These are phyloP conservation scores for Chrysocyon brachyurus DNA, from an alignment of 2,797 vertebrate genomes.

Conservation along the genomic window DNA sequence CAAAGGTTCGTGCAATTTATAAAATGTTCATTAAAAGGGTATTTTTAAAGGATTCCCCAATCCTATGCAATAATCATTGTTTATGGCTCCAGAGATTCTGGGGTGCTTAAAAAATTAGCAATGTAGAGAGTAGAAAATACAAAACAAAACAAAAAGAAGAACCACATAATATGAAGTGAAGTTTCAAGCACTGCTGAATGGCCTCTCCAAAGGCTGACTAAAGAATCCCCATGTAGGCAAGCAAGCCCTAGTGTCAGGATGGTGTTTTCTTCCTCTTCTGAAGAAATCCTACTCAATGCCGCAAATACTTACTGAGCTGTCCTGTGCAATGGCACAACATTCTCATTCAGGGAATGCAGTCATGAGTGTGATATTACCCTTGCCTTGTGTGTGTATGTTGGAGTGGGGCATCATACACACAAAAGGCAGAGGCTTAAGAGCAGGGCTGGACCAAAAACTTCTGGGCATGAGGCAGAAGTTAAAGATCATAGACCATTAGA, in stretches of 20 bases:
- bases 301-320: background rate
- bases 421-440: background rate
- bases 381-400: background rate
- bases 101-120: background rate
- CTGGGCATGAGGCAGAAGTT: background rate
- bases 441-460: background rate
- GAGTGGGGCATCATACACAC: background rate
- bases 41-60: background rate
- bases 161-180: background rate
- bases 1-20: background rate
- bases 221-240: background rate
- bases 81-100: background rate
- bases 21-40: background rate
- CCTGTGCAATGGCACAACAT: background rate
- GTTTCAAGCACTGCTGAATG: background rate
- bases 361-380: background rate
- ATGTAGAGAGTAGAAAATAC: background rate
- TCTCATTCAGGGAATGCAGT: background rate
- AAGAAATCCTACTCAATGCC: background rate
- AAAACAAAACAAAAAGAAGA: background rate
- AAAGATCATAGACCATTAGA: background rate
- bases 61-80: background rate
- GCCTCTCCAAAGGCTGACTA: background rate
- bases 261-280: background rate
- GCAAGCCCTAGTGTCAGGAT: background rate